Evolutionary conservation across 2,113 vertebrate genomes (phyloP).

Genomic region (Oncorhynchus gorbuscha): DNA sequence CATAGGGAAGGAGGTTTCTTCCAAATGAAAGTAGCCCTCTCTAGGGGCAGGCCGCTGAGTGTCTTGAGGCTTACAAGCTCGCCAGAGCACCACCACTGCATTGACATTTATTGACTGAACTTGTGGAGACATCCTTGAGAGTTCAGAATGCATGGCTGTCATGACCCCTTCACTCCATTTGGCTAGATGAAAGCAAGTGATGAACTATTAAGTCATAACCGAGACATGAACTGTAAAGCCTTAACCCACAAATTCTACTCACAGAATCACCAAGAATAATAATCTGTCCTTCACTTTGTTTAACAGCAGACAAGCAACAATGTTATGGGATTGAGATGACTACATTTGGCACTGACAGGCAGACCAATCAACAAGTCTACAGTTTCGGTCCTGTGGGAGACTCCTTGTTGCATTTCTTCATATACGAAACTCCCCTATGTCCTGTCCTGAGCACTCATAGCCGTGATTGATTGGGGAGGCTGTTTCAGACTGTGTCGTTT

Average conservation of each 20-base stretch:
- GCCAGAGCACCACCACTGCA: neutral
- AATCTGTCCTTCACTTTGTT: neutral
- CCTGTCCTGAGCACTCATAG: conserved; percentile 28
- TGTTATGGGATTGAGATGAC: conserved; percentile 15
- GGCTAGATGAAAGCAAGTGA: neutral
- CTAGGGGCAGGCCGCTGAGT: neutral
- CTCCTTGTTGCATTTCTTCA: conserved; percentile 25
- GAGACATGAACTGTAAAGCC: neutral
- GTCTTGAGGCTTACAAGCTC: neutral
- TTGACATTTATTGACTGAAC: conserved; percentile 7
- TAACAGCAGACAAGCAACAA: neutral
- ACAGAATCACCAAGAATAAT: conserved; percentile 1
- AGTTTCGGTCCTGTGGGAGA: conserved; percentile 50
- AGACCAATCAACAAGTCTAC: conserved; percentile 38
- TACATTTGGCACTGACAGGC: conserved; percentile 29
- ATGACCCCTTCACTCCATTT: neutral
- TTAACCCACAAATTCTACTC: neutral
- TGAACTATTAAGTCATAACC: neutral
- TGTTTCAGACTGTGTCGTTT: conserved; percentile 44
- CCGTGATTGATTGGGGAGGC: conserved; percentile 59
- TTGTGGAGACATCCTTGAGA: conserved; percentile 4
- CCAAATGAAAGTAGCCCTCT: neutral
- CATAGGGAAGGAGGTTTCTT: neutral
- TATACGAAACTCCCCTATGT: conserved; percentile 24
- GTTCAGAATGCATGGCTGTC: neutral